Evolutionary conservation across 2,113 vertebrate species (phyloP).

Genomic region (Calcarius ornatus): DNA sequence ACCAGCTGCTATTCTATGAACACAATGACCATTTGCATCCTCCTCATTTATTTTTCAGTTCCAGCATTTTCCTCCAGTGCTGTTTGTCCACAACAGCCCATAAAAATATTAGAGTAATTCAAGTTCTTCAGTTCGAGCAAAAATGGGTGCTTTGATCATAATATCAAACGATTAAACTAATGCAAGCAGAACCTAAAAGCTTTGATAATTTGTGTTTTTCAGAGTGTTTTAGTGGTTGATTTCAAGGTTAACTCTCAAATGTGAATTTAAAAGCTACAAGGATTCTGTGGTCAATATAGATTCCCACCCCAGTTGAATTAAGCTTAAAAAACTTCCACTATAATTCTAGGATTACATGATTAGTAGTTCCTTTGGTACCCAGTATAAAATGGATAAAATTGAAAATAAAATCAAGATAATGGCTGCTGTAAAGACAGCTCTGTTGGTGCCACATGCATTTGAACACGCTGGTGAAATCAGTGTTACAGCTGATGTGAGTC

Average conservation of each 20-base stretch:
- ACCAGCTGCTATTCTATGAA: background rate
- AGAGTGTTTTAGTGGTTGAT: background rate
- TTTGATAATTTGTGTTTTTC: background rate
- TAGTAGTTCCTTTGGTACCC: background rate
- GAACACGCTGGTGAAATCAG: background rate
- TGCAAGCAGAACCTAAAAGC: background rate
- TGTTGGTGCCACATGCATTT: background rate
- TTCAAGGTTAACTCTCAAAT: background rate
- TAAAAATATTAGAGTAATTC: background rate
- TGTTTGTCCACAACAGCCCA: background rate
- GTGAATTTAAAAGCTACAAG: background rate
- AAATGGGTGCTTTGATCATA: background rate
- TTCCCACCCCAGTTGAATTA: background rate
- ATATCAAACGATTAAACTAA: background rate
- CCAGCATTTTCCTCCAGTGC: background rate
- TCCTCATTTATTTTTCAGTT: background rate
- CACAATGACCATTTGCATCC: background rate
- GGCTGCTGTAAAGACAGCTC: background rate
- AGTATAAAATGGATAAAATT: background rate
- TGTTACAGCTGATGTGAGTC: background rate
- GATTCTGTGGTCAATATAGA: background rate
- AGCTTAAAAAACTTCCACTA: background rate
- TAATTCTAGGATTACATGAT: background rate
- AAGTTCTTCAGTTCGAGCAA: background rate
- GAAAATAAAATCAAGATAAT: background rate